These are phyloP conservation scores for Homarus gammarus DNA, from an alignment of 2,888 invertebrate species.

Conservation along the genomic window DNA sequence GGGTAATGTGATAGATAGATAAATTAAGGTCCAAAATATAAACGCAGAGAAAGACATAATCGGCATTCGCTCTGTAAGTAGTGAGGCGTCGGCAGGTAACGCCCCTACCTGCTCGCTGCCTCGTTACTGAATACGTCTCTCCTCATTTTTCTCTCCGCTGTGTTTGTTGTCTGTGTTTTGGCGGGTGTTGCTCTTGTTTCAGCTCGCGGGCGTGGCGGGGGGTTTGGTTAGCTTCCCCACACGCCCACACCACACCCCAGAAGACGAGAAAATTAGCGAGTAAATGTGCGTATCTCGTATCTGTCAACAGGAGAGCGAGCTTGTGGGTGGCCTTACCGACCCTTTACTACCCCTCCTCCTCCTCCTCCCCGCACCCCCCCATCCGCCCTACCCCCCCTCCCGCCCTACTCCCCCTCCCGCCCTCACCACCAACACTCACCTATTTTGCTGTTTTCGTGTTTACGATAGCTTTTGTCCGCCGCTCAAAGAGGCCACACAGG, in stretches of 20 bases:
- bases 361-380: conserved; percentile 17
- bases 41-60: conserved; percentile 47
- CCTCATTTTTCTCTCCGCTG: neutral
- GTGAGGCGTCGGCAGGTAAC: conserved; percentile 58
- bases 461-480: too few species aligned
- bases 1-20: too few species aligned
- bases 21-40: too few species aligned
- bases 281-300: conserved; percentile 52
- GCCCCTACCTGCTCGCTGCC: conserved; percentile 47
- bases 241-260: neutral
- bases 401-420: conserved; percentile 6
- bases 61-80: conserved; percentile 50
- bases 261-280: conserved; percentile 35
- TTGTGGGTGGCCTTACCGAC: conserved; percentile 72
- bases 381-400: conserved; percentile 17
- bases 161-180: neutral
- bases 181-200: neutral
- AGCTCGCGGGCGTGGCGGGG: neutral
- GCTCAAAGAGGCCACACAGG: too few species aligned
- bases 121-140: neutral
- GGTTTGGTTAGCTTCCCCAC: too few species aligned
- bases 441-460: conserved; percentile 13
- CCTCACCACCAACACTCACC: neutral
- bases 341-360: conserved; percentile 47
- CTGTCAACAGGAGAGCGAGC: conserved; percentile 56